Evolutionary conservation across 2,888 invertebrate genomes (phyloP).

Genomic region (Keiferia lycopersicella): DNA sequence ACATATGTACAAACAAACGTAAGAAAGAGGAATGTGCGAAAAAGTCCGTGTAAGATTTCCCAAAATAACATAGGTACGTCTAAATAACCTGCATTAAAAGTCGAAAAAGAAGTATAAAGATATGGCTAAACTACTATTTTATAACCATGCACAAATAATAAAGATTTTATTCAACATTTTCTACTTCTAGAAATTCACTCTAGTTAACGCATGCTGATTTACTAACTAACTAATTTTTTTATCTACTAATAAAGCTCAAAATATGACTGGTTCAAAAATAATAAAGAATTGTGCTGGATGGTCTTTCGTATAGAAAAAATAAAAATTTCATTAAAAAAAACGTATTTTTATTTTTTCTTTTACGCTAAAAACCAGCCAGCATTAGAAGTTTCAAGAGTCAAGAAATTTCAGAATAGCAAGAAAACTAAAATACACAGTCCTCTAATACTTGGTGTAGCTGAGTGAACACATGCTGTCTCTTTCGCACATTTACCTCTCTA

Average conservation of each 20-base stretch:
- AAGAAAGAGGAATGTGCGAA: slow-evolving; percentile 77
- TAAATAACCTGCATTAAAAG: neutral
- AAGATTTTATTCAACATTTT: neutral
- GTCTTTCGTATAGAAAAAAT: neutral
- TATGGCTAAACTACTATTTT: neutral
- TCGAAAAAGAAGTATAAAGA: neutral
- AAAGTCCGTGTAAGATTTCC: slow-evolving; percentile 49
- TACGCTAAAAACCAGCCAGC: neutral
- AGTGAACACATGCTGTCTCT: slow-evolving; percentile 61
- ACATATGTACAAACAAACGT: slow-evolving; percentile 25
- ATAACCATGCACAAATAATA: neutral
- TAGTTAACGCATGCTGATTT: no score
- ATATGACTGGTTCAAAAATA: no score
- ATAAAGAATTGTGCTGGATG: no score
- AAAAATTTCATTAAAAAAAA: neutral
- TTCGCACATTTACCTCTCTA: slow-evolving; percentile 83
- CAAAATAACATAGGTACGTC: neutral
- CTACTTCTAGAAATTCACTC: no score
- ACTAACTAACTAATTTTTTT: neutral
- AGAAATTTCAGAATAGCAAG: neutral
- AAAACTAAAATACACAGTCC: neutral
- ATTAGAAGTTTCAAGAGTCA: neutral
- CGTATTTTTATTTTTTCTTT: neutral
- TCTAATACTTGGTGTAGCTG: slow-evolving; percentile 15
- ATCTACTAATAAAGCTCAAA: neutral